Conservation (phyloP, 2,888 invertebrate species). For the Peribatodes rhomboidaria region DNA sequence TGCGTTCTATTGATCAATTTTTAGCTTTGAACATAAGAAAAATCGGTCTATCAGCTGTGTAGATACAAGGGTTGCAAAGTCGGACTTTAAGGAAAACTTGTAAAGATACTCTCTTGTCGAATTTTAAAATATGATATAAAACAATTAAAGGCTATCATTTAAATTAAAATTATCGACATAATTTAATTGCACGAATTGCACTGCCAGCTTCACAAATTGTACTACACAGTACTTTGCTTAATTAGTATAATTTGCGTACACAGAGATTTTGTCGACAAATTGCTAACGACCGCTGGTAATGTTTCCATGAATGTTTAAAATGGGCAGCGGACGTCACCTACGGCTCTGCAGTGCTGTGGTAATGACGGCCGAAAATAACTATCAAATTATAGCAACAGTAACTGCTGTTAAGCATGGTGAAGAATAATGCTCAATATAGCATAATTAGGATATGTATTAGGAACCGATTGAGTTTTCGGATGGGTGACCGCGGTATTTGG, state of each 20-base stretch:
- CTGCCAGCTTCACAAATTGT: conserved; percentile 14
- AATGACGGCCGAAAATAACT: not conserved
- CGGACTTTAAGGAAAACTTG: too few relatives aligned
- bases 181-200: conserved; percentile 5
- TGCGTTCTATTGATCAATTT: too few relatives aligned
- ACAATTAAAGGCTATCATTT: not conserved
- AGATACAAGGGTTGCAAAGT: too few relatives aligned
- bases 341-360: not conserved
- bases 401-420: not conserved
- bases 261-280: conserved; percentile 27
- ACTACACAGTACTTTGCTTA: conserved; percentile 16
- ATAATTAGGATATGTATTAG: too few relatives aligned
- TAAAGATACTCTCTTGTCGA: too few relatives aligned
- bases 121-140: not conserved
- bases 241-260: conserved; percentile 27
- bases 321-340: not conserved
- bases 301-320: conserved; percentile 27
- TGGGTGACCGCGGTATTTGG: too few relatives aligned
- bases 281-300: conserved; percentile 28
- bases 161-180: not conserved
- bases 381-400: not conserved
- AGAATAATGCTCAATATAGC: not conserved
- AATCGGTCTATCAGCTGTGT: too few relatives aligned
- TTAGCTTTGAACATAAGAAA: too few relatives aligned
- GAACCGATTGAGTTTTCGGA: too few relatives aligned